These are phyloP conservation scores for Drosophila bifasciata DNA, from an alignment of 1,140 invertebrate genomes.

Conservation along the genomic window DNA sequence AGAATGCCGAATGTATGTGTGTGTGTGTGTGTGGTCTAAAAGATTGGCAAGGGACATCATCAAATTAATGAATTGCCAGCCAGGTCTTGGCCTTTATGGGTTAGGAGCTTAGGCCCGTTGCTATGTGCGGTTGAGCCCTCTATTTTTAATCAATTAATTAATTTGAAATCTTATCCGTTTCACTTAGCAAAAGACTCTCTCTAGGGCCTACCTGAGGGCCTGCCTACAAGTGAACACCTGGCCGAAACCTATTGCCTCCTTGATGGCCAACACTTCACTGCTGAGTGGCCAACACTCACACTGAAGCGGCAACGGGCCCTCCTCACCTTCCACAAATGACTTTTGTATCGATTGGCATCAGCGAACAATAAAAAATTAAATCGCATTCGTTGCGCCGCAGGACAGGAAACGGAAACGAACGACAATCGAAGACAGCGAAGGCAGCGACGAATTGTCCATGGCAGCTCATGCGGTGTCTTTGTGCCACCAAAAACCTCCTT, in stretches of 20 bases:
- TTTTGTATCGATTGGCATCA: slow-evolving; percentile 57
- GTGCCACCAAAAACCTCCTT: slow-evolving; percentile 39
- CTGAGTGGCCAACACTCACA: slow-evolving; percentile 54
- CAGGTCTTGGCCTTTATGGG: slow-evolving; percentile 13
- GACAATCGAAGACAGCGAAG: slow-evolving; percentile 24
- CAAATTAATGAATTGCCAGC: slow-evolving; percentile 46
- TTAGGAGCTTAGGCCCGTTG: no score
- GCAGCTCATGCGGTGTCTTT: slow-evolving; percentile 61
- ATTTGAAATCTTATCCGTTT: neutral
- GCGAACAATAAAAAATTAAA: slow-evolving; percentile 69
- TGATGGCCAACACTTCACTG: slow-evolving; percentile 46
- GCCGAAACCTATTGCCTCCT: slow-evolving; percentile 5
- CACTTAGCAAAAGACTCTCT: neutral
- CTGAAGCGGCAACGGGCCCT: slow-evolving; percentile 10
- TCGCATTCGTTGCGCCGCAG: slow-evolving; percentile 68
- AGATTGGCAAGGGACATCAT: slow-evolving; percentile 29
- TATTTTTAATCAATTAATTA: slow-evolving; percentile 16
- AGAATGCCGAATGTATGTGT: slow-evolving; percentile 6
- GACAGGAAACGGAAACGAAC: slow-evolving; percentile 73
- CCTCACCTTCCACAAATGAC: slow-evolving; percentile 43
- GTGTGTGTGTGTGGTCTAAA: slow-evolving; percentile 51
- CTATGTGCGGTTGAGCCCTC: neutral
- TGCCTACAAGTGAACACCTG: slow-evolving; percentile 55
- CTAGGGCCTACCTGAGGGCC: slow-evolving; percentile 24
- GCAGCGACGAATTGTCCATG: slow-evolving; percentile 22